phyloP scores from a whole-genome alignment of 2,797 vertebrate genomes.

The Mormyrops boulengeri region DNA sequence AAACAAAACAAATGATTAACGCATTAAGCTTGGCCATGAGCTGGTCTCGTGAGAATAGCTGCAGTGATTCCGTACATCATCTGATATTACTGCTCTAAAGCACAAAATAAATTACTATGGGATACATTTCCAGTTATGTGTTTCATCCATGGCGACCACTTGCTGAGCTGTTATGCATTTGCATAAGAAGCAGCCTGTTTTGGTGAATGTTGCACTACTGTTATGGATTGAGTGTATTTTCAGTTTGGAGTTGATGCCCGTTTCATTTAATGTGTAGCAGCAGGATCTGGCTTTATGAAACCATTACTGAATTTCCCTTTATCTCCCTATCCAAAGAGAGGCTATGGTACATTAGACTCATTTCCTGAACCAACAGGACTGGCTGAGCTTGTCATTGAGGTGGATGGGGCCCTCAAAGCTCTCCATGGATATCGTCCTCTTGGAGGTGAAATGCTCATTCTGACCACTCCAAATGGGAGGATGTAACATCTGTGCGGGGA shows the following conservation, averaged over 20 bases:
- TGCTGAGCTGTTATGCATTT: neutral
- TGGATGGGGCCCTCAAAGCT: neutral
- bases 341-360: neutral
- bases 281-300: neutral
- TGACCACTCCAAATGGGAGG: neutral
- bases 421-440: neutral
- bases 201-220: neutral
- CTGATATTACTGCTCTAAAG: neutral
- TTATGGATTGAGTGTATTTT: neutral
- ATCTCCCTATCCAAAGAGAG: neutral
- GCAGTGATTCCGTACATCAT: neutral
- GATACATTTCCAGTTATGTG: neutral
- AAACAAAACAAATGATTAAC: neutral
- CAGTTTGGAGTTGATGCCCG: neutral
- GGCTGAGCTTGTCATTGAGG: slow-evolving; percentile 8
- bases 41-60: neutral
- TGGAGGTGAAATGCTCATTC: neutral
- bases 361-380: slow-evolving; percentile 1
- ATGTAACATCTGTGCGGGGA: neutral
- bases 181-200: neutral
- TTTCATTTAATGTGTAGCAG: neutral
- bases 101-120: neutral
- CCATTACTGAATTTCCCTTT: neutral
- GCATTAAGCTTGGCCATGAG: neutral
- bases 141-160: neutral